A percentile compares a stretch with the other conserved stretches of the same genome.
These are phyloP conservation scores for Lasioglossum malachurum DNA, from an alignment of 2,888 invertebrate genomes.

Conservation along the genomic window DNA sequence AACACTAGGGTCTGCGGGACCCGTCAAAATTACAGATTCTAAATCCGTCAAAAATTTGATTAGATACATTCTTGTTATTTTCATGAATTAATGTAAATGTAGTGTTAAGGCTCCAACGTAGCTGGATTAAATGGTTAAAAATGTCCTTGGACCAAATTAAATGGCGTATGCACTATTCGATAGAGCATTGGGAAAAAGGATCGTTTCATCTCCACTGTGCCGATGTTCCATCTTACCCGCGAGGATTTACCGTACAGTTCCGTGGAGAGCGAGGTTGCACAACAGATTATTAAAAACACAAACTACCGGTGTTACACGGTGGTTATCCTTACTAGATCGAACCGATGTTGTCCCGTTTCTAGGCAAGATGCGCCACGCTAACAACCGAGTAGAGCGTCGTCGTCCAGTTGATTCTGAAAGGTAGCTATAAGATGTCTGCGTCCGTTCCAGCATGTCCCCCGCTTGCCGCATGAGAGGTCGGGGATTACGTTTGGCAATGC, in stretches of 20 bases:
- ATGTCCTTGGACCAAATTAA: too few relatives aligned
- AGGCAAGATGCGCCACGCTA: not conserved
- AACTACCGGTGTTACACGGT: not conserved
- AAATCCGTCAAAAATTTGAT: too few relatives aligned
- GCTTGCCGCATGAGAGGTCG: not conserved
- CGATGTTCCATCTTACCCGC: not conserved
- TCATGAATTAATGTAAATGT: too few relatives aligned
- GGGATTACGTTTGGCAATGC: not conserved
- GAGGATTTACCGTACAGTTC: not conserved
- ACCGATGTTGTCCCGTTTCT: conserved; percentile 2
- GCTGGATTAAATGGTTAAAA: too few relatives aligned
- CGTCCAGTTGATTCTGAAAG: conserved; percentile 11
- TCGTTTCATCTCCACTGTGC: too few relatives aligned
- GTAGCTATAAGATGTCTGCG: not conserved
- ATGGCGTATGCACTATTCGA: too few relatives aligned
- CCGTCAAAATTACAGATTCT: too few relatives aligned
- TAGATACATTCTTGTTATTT: too few relatives aligned
- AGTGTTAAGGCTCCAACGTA: too few relatives aligned
- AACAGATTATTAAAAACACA: not conserved
- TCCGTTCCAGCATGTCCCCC: not conserved
- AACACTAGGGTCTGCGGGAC: too few relatives aligned
- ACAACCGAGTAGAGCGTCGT: not conserved
- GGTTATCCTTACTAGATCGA: not conserved
- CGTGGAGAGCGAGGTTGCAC: not conserved
- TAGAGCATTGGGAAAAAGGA: too few relatives aligned